phyloP scores from a whole-genome alignment of 2,113 vertebrate genomes.

The Miniopterus natalensis region DNA sequence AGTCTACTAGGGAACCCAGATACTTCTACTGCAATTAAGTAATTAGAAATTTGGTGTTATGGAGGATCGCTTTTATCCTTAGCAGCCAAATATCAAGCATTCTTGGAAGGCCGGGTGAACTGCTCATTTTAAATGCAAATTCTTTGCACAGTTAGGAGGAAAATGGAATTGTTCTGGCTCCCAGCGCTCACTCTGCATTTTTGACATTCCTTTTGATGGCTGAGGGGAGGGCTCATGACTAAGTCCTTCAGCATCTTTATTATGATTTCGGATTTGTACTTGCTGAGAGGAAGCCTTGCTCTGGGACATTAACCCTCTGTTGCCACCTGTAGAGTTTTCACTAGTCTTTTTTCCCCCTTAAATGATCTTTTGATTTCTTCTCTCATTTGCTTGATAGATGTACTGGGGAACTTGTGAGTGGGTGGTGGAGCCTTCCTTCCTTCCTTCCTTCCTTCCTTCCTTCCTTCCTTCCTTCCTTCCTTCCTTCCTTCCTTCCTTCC shows the following conservation, averaged over 20 bases:
- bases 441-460: no score
- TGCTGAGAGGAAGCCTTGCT: slow-evolving; percentile 51
- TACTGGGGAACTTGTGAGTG: background rate
- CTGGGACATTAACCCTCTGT: slow-evolving; percentile 61
- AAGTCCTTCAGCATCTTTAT: slow-evolving; percentile 70
- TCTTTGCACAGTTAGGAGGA: slow-evolving; percentile 71
- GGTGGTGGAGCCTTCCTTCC: background rate
- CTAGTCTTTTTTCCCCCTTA: background rate
- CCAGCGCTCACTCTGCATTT: slow-evolving; percentile 65
- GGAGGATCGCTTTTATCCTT: slow-evolving; percentile 50
- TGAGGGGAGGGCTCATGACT: slow-evolving; percentile 53
- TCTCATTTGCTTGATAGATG: slow-evolving; percentile 1
- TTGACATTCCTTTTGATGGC: slow-evolving; percentile 79
- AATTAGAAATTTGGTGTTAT: slow-evolving; percentile 11
- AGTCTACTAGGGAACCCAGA: background rate
- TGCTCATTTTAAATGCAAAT: slow-evolving; percentile 82
- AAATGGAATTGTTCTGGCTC: slow-evolving; percentile 72
- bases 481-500: no score
- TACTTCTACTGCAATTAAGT: slow-evolving; percentile 12
- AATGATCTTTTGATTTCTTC: background rate
- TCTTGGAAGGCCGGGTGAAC: slow-evolving; percentile 69
- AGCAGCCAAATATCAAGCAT: slow-evolving; percentile 50
- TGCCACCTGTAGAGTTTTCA: background rate
- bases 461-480: no score
- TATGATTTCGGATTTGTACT: slow-evolving; percentile 67